Evolutionary conservation across 2,888 invertebrate species (phyloP), one percentile per base, ranked within the genome.

Genomic region (Tanaodytes sp.): DNA sequence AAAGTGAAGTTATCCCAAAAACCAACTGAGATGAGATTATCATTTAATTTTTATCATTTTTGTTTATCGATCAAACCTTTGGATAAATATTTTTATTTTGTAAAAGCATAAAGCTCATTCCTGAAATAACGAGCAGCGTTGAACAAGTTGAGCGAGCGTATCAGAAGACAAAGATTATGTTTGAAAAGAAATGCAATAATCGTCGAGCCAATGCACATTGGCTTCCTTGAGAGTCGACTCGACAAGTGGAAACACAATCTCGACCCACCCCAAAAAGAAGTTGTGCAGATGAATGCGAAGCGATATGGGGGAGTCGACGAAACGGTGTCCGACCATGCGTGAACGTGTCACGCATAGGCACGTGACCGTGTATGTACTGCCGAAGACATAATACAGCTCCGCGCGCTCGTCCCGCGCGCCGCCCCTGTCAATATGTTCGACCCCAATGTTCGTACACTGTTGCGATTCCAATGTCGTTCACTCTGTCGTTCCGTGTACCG

Each of bases 261-360:
- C 73, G 73, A 75, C 49, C 55, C 76, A 73, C 75, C 77, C 76
- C 65, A 74, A 71, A 77, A 75, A 77, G 74, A 68, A 79, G 77
- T 79, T 76, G 8, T 4, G 23, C 63, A 71, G 73, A 74, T 71
- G 76, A 75, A 76, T 72, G 61, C 70, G 72, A 66, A 70, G 67
- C 72, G 74, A 74, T 74, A 72, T 65, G 68, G 61, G 62, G 72
- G 61, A 64, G 66, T 63, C 54, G 64, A 58, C 58, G 64, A 61
- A 68, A 27, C 71, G 71, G 73, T 67, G 75, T 69, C 73, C 71
- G 72, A 72, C 76, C 78, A 81, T 79, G 82, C 81, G 79, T 83
- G 79, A 82, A 82, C 82, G 82, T 82, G 82, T 82, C 83, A 82
- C 83, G 81, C 81, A 82, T 80, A 82, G 82, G 78, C 82, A 83